Conservation (phyloP, 2,797 vertebrate genomes). For the Sternarchorhynchus goeldii region DNA sequence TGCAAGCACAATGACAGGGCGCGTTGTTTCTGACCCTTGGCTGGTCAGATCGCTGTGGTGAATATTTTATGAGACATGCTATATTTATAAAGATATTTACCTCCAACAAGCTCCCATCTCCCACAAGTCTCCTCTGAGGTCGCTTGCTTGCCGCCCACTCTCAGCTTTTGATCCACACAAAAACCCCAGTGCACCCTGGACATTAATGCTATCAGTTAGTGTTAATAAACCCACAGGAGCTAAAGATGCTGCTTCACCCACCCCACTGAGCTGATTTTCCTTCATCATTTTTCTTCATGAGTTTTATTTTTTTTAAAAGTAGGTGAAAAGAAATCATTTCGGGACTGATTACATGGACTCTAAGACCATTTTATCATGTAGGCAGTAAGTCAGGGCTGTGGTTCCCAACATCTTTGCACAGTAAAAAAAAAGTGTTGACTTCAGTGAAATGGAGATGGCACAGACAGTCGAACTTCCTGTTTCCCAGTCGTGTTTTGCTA, state of each 20-base stretch:
- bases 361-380: neutral
- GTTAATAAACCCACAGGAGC: conserved; percentile 24
- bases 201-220: conserved; percentile 9
- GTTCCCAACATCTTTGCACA: conserved; percentile 17
- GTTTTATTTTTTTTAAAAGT: no score
- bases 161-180: neutral
- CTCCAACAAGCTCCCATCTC: conserved; percentile 47
- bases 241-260: conserved; percentile 17
- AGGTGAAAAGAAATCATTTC: no score
- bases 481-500: conserved; percentile 84
- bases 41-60: conserved; percentile 48
- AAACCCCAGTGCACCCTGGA: neutral
- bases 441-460: conserved; percentile 68
- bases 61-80: conserved; percentile 60
- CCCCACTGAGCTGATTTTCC: neutral
- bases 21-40: conserved; percentile 57
- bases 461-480: conserved; percentile 82
- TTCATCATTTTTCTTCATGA: no score
- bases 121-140: conserved; percentile 20
- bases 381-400: neutral
- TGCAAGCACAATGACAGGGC: conserved; percentile 54
- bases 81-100: conserved; percentile 62
- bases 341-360: no score
- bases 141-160: neutral
- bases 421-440: conserved; percentile 32